Evolutionary conservation across 2,113 vertebrate genomes (phyloP).

Genomic region (Salvelinus fontinalis): DNA sequence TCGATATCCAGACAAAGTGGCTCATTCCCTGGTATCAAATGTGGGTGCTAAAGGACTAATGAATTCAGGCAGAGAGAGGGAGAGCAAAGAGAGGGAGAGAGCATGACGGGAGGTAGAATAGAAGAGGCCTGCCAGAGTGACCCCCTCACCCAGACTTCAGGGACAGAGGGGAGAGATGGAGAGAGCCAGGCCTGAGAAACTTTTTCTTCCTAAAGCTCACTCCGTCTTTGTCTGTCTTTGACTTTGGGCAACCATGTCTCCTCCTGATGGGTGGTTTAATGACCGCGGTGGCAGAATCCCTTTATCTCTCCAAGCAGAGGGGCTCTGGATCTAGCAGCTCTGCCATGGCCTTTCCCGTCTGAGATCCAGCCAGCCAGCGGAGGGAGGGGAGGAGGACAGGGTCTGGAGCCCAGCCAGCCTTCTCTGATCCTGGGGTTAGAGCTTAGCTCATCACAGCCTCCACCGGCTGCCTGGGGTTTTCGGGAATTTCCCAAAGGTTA

Average conservation of each 20-base stretch:
- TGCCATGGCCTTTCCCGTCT: background rate
- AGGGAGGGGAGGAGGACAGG: slow-evolving; percentile 3
- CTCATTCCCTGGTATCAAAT: slow-evolving; percentile 1
- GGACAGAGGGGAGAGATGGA: background rate
- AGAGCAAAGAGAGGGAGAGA: background rate
- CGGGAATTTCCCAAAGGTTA: slow-evolving; percentile 15
- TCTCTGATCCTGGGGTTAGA: slow-evolving; percentile 23
- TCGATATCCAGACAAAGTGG: slow-evolving; percentile 12
- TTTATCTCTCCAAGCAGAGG: slow-evolving; percentile 29
- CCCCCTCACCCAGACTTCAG: background rate
- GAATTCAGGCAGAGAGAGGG: background rate
- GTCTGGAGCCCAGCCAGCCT: slow-evolving; percentile 23
- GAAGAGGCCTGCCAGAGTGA: no score
- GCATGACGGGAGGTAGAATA: background rate
- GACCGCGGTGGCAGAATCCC: slow-evolving; percentile 9
- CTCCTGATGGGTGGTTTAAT: slow-evolving; percentile 1
- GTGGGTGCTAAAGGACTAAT: slow-evolving; percentile 10
- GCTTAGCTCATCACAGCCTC: background rate
- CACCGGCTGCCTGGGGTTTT: no score
- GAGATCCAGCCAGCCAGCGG: background rate
- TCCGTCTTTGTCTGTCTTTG: background rate
- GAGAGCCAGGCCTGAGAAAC: background rate
- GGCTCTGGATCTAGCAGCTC: background rate
- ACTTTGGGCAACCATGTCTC: background rate
- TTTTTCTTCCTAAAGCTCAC: background rate